Evolutionary conservation across 1,140 invertebrate species (phyloP).

Genomic region (Danaus plexippus): DNA sequence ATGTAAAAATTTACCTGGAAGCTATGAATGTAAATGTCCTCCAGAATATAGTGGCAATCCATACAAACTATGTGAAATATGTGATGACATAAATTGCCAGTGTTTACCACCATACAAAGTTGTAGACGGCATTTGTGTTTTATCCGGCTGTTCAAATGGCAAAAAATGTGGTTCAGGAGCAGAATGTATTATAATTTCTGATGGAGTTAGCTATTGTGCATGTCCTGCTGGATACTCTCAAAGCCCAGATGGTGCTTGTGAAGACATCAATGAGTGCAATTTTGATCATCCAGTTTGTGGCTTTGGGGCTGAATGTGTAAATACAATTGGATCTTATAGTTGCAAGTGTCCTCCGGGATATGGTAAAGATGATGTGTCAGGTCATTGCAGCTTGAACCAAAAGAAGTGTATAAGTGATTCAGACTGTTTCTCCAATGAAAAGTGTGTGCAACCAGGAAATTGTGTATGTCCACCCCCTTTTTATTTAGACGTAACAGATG

Average conservation of each 20-base stretch:
- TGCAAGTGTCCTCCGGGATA: slow-evolving; percentile 86
- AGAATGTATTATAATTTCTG: slow-evolving; percentile 89
- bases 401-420: slow-evolving; percentile 84
- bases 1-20: slow-evolving; percentile 94
- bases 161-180: slow-evolving; percentile 85
- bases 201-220: slow-evolving; percentile 91
- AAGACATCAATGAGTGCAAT: slow-evolving; percentile 88
- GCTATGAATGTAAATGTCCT: slow-evolving; percentile 93
- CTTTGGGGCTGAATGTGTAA: slow-evolving; percentile 88
- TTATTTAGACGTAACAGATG: slow-evolving; percentile 84
- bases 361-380: slow-evolving; percentile 74
- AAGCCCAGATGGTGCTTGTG: slow-evolving; percentile 81
- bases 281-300: slow-evolving; percentile 84
- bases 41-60: slow-evolving; percentile 90
- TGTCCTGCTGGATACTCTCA: slow-evolving; percentile 87
- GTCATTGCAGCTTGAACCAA: slow-evolving; percentile 84
- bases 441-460: slow-evolving; percentile 91
- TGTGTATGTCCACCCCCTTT: slow-evolving; percentile 91
- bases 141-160: slow-evolving; percentile 84
- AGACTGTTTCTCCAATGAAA: slow-evolving; percentile 89
- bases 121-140: slow-evolving; percentile 85
- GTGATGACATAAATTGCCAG: slow-evolving; percentile 85
- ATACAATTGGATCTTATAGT: slow-evolving; percentile 82
- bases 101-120: slow-evolving; percentile 90
- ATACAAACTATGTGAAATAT: slow-evolving; percentile 87